Percentiles rank a stretch among this genome's conserved stretches.
These are phyloP conservation scores for Gryon sp. DNA, from an alignment of 1,140 invertebrate genomes.

Conservation along the genomic window DNA sequence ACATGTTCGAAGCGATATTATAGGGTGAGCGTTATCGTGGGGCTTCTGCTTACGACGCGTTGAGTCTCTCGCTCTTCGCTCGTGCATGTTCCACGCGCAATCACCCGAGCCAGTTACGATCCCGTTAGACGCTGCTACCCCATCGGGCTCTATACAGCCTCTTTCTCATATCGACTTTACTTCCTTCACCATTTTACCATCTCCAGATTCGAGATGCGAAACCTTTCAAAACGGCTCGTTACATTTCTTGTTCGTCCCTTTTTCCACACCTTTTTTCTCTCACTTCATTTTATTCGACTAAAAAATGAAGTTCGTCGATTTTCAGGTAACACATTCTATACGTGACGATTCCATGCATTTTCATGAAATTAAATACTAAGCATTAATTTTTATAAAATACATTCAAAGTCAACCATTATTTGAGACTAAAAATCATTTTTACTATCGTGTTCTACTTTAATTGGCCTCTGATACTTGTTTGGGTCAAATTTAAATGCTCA, in stretches of 20 bases:
- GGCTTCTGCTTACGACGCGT: slow-evolving; percentile 70
- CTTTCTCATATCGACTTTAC: slow-evolving; percentile 52
- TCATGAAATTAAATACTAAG: slow-evolving; percentile 37
- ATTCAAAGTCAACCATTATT: neutral
- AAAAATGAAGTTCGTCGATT: slow-evolving; percentile 52
- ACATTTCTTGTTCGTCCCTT: slow-evolving; percentile 37
- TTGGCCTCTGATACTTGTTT: neutral
- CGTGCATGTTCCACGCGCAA: slow-evolving; percentile 56
- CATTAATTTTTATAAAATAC: no score
- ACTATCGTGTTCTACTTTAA: neutral
- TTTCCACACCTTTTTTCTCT: slow-evolving; percentile 20
- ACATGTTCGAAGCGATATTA: slow-evolving; percentile 21
- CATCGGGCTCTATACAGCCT: slow-evolving; percentile 52
- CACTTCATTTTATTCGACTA: slow-evolving; percentile 36
- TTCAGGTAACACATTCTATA: slow-evolving; percentile 31
- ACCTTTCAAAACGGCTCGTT: slow-evolving; percentile 55
- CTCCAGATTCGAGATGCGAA: slow-evolving; percentile 55
- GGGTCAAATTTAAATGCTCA: slow-evolving; percentile 4
- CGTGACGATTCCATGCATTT: slow-evolving; percentile 33
- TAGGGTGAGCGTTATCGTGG: slow-evolving; percentile 55
- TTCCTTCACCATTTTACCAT: slow-evolving; percentile 55
- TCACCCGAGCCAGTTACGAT: slow-evolving; percentile 69
- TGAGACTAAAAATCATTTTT: neutral
- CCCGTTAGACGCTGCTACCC: slow-evolving; percentile 67
- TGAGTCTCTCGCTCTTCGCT: slow-evolving; percentile 55